Base-by-base conservation (phyloP, 1,140 invertebrate species). In the Drosophila kohkoa region DNA sequence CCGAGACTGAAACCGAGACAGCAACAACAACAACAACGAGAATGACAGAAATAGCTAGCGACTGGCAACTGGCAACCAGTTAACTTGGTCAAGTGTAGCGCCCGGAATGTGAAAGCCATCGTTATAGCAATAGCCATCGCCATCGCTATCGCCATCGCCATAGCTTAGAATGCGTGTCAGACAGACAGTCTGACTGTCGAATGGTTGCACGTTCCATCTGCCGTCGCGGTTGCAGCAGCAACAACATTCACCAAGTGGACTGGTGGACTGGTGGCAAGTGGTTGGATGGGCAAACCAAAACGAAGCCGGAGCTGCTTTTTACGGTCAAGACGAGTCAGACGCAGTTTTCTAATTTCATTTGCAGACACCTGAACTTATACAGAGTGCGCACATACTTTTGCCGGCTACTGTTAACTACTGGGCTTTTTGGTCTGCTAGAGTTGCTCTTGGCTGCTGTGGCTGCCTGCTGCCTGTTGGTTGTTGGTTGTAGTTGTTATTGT, bases 61-160 rank as follows among this genome's bases (percentile, higher is more conserved):
- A 11, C 67, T 51, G 58, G 20, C 57, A 7, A 43, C n/a, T 58
- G 58, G 20, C 57, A 43, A 80, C 46, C 70, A 62, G 81, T 85
- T 76, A 88, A 85, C 83, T 88, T 88, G 83, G 83, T 85, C 85
- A 88, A 88, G 78, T 79, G 71, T 80, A 71, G 76, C 75, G 51
- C 55, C 59, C 59, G 77, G 81, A 88, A 88, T 88, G 83, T 88
- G 83, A 88, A 88, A 88, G 83, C 83, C 77, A 83, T 77, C 79
- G 51, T 68, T 66, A 60, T 73, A 75, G 76, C 57, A 25, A 75
- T 43, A 63, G 49, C 32, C 41, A 63, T 38, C 6, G 41, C 16
- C 13, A 28, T 45, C 54, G 71, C 6, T 3, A 32, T 4, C 30
- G 30, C 6, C 32, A 32, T 32, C 32, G 32, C 32, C 6, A 7